Conservation (phyloP, 2,888 invertebrate species). For the Sarcophaga rosellei region DNA sequence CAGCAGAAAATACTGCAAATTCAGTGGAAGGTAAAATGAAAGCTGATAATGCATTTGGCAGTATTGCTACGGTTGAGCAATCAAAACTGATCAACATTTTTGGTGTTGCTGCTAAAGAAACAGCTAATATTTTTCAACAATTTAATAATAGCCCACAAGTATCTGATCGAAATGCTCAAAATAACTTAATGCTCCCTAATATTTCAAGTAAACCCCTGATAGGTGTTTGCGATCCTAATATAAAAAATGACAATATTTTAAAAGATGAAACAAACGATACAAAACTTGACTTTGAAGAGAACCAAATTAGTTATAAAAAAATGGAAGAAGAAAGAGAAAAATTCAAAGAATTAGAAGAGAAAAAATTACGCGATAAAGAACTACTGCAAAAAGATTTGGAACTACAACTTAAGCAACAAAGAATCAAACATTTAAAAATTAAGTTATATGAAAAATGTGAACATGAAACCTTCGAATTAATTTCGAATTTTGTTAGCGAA, state of each 20-base stretch:
- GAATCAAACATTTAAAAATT: constrained; percentile 27
- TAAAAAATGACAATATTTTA: background rate
- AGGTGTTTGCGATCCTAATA: background rate
- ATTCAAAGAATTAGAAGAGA: constrained; percentile 60
- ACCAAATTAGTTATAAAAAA: constrained; percentile 69
- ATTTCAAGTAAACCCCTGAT: constrained; percentile 15
- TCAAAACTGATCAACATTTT: constrained; percentile 53
- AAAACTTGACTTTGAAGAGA: constrained; percentile 52
- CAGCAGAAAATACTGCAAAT: constrained; percentile 24
- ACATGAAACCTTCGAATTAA: constrained; percentile 1
- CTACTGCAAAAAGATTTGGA: constrained; percentile 41
- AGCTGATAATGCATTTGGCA: constrained; percentile 48
- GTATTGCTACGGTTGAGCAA: background rate
- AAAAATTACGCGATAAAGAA: constrained; percentile 41
- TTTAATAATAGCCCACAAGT: constrained; percentile 10
- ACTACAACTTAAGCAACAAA: constrained; percentile 31
- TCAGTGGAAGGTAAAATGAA: constrained; percentile 6
- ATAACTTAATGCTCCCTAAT: constrained; percentile 70
- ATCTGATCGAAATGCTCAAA: constrained; percentile 56
- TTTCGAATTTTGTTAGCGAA: constrained; percentile 46
- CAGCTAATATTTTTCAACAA: constrained; percentile 65
- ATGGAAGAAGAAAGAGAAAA: constrained; percentile 70
- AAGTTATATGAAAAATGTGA: constrained; percentile 41
- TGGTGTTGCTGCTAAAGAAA: constrained; percentile 63
- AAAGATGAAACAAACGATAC: background rate